A percentile compares a stretch with the other conserved stretches of the same genome.
Conservation (phyloP, 1,140 invertebrate species). For the Aphis craccivora region DNA sequence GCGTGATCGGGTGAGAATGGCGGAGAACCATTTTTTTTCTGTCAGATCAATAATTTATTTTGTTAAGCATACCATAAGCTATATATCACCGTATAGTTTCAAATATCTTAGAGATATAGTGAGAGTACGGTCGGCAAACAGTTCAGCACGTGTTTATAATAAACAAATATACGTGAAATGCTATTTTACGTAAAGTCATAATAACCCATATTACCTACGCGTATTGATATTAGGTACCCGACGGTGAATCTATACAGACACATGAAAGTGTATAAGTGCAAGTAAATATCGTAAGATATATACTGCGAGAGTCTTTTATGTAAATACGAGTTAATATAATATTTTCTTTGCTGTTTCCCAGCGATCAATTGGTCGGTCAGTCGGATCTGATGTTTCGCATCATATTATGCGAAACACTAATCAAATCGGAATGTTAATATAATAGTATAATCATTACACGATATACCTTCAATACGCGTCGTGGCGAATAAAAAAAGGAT, state of each 20-base stretch:
- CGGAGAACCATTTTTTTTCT: neutral
- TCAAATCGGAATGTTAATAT: no score
- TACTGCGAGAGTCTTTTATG: neutral
- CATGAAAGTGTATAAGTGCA: no score
- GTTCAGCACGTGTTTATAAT: neutral
- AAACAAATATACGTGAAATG: neutral
- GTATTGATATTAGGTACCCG: no score
- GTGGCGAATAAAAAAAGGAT: no score
- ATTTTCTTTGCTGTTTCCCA: neutral
- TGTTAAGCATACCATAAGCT: neutral
- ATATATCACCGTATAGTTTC: neutral
- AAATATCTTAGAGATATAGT: neutral
- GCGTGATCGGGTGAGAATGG: no score
- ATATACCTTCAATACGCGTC: no score
- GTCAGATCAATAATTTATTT: neutral
- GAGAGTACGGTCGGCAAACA: neutral
- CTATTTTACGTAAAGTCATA: neutral
- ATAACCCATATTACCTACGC: no score
- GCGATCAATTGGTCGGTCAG: neutral
- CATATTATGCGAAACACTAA: no score
- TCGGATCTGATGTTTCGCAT: neutral
- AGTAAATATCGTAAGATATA: no score
- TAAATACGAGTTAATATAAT: neutral
- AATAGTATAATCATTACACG: no score
- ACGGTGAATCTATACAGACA: no score